phyloP scores from a whole-genome alignment of 64 coral and sea anemone genomes.

The Anthopleura sola region DNA sequence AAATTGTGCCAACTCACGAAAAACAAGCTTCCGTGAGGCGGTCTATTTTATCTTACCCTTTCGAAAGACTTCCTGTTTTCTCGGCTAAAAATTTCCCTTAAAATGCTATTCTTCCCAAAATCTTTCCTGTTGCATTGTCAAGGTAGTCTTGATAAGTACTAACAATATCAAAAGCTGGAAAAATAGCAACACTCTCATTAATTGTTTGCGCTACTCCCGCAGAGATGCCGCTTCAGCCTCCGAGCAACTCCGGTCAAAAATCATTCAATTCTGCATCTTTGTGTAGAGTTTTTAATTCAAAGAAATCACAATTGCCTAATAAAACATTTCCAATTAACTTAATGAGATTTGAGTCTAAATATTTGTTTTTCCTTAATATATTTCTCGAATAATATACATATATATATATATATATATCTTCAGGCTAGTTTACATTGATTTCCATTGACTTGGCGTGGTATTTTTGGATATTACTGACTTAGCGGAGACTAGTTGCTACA shows the following conservation, averaged over 20 bases:
- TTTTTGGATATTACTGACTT: neutral
- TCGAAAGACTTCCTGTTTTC: no score
- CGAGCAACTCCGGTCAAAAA: neutral
- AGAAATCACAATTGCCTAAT: constrained; percentile 13
- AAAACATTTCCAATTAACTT: constrained; percentile 6
- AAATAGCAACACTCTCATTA: neutral
- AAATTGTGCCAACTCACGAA: no score
- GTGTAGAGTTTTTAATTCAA: neutral
- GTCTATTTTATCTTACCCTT: neutral
- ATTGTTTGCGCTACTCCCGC: neutral
- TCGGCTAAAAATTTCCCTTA: neutral
- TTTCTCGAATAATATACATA: neutral
- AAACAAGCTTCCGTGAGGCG: neutral
- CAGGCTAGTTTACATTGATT: constrained; percentile 1
- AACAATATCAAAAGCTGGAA: neutral
- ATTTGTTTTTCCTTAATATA: constrained; percentile 8
- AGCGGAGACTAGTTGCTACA: neutral
- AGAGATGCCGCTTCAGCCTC: neutral
- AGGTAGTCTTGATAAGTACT: neutral
- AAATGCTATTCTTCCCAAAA: neutral
- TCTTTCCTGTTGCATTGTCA: neutral
- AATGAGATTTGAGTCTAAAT: constrained; percentile 5
- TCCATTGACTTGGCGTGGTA: neutral
- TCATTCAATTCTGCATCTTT: neutral
- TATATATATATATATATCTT: neutral